Percentiles rank a stretch among this genome's conserved stretches.
Conservation (phyloP, 92 coral and sea anemone genomes). For the Paramuricea clavata region DNA sequence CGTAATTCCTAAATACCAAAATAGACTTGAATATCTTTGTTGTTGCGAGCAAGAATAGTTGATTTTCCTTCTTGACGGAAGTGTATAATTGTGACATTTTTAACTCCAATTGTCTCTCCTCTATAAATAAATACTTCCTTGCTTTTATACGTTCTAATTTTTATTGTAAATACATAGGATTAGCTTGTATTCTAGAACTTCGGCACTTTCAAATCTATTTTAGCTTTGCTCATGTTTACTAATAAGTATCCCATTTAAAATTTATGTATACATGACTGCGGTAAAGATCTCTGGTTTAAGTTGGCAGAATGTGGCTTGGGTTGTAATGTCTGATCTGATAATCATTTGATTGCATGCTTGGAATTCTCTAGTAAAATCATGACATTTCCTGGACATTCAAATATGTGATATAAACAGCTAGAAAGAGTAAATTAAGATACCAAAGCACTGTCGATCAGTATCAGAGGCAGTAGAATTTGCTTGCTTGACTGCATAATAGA, state of each 20-base stretch:
- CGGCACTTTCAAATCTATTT: not conserved
- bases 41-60: not conserved
- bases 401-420: not conserved
- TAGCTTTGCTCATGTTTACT: not conserved
- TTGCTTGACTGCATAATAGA: not conserved
- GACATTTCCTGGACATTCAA: constrained; percentile 25
- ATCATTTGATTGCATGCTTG: constrained; percentile 26
- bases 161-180: not conserved
- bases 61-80: not conserved
- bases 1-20: not conserved
- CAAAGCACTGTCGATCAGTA: not conserved
- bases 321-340: constrained; percentile 11
- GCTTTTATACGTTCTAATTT: not conserved
- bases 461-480: not conserved
- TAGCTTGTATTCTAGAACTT: not conserved
- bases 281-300: not conserved
- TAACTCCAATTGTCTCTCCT: not conserved
- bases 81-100: constrained; percentile 22
- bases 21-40: constrained; percentile 25
- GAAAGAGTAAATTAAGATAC: constrained; percentile 14
- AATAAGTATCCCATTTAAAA: not conserved
- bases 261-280: not conserved
- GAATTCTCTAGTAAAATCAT: constrained; percentile 9
- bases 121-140: too few species aligned
- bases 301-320: constrained; percentile 16